phyloP scores from a whole-genome alignment of 2,888 invertebrate species.

The Lepidonotus clava region DNA sequence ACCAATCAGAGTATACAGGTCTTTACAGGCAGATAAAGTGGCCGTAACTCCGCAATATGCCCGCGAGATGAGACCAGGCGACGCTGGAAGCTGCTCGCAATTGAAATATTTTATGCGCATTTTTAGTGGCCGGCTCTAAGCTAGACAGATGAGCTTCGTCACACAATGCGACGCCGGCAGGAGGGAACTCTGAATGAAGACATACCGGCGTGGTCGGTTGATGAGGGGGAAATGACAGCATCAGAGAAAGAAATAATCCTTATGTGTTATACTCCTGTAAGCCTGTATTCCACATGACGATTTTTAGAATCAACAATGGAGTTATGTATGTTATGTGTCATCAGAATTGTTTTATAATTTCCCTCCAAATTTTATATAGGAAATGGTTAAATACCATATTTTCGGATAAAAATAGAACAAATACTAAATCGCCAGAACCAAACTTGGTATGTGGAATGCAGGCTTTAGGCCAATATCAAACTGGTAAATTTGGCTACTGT shows the following conservation, averaged over 20 bases:
- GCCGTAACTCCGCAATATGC: constrained; percentile 18
- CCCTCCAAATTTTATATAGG: too few relatives aligned
- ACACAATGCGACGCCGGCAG: not conserved
- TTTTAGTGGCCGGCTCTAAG: not conserved
- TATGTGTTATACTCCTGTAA: too few relatives aligned
- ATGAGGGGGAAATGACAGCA: not conserved
- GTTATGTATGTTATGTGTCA: too few relatives aligned
- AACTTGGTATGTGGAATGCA: too few relatives aligned
- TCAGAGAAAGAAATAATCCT: not conserved
- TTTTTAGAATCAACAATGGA: too few relatives aligned
- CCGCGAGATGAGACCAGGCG: not conserved
- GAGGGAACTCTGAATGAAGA: not conserved
- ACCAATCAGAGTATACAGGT: constrained; percentile 4
- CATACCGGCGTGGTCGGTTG: not conserved
- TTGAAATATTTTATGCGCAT: not conserved
- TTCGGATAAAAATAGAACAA: too few relatives aligned
- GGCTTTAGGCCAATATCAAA: too few relatives aligned
- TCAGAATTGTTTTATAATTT: too few relatives aligned
- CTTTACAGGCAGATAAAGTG: constrained; percentile 8
- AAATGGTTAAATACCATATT: too few relatives aligned
- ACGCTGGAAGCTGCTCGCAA: not conserved
- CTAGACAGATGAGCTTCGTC: not conserved
- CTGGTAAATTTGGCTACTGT: too few relatives aligned
- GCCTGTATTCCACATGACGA: too few relatives aligned
- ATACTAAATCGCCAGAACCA: too few relatives aligned